Evolutionary conservation across 2,113 vertebrate species (phyloP).

Genomic region (Tetrax tetrax): DNA sequence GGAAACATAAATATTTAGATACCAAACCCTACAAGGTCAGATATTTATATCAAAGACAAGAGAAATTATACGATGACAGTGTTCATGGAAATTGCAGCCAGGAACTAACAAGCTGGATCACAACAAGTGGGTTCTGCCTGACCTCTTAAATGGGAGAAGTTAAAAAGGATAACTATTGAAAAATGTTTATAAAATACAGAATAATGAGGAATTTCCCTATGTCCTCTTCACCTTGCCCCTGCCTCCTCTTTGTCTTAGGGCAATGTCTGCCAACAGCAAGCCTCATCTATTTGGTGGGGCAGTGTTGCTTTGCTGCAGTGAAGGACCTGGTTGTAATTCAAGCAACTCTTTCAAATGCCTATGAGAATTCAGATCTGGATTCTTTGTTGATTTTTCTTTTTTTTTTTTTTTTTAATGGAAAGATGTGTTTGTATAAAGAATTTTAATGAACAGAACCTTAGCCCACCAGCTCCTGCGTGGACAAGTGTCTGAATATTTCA

Average conservation of each 20-base stretch:
- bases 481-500: slow-evolving; percentile 62
- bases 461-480: not conserved
- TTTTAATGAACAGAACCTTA: slow-evolving; percentile 3
- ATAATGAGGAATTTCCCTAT: not conserved
- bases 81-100: not conserved
- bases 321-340: not conserved
- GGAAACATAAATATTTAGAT: slow-evolving; percentile 4
- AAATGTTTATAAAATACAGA: not conserved
- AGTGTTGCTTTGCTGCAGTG: not conserved
- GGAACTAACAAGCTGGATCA: not conserved
- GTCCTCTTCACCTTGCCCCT: not conserved
- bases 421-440: not conserved
- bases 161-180: not conserved
- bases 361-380: not conserved
- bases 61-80: not conserved
- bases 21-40: not conserved
- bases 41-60: not conserved
- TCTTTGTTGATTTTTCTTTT: not conserved
- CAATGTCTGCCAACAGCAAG: not conserved
- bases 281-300: not conserved
- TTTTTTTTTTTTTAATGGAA: not conserved
- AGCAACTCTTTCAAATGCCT: not conserved
- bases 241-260: not conserved
- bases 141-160: not conserved
- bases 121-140: not conserved